A percentile compares a stretch with the other conserved stretches of the same genome.
phyloP scores from a whole-genome alignment of 2,888 invertebrate genomes.

The Cremastobaeus sp. region DNA sequence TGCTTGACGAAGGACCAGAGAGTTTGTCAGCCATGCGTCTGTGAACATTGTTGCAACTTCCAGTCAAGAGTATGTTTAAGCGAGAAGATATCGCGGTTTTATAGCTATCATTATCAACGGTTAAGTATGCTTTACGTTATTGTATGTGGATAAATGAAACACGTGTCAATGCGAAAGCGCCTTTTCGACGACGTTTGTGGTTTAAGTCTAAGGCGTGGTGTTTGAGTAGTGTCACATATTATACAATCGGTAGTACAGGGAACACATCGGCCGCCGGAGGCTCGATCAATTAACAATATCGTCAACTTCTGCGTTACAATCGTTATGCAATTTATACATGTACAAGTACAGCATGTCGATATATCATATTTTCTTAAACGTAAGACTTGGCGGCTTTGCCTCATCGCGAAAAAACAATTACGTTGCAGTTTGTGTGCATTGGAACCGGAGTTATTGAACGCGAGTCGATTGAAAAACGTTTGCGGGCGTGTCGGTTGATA shows the following conservation, averaged over 20 bases:
- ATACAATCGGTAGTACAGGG: conserved; percentile 23
- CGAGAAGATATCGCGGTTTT: conserved; percentile 42
- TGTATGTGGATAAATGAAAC: conserved; percentile 18
- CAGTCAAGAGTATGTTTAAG: conserved; percentile 62
- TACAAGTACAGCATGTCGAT: conserved; percentile 57
- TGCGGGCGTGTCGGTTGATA: conserved; percentile 2
- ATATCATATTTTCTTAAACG: conserved; percentile 29
- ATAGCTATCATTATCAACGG: conserved; percentile 27
- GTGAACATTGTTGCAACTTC: conserved; percentile 78
- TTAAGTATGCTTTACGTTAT: conserved; percentile 17
- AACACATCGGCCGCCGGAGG: conserved; percentile 14
- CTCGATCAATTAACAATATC: conserved; percentile 66
- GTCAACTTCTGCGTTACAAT: conserved; percentile 65
- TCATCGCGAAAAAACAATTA: conserved; percentile 32
- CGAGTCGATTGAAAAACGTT: background rate
- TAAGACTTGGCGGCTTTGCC: conserved; percentile 18
- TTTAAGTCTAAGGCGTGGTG: conserved; percentile 32
- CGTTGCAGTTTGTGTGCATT: conserved; percentile 21
- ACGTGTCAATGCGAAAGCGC: conserved; percentile 20
- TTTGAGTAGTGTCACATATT: conserved; percentile 14
- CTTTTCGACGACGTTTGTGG: conserved; percentile 7
- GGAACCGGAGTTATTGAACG: background rate
- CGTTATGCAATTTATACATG: conserved; percentile 58
- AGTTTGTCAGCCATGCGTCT: conserved; percentile 79
- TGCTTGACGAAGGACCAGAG: conserved; percentile 78